Percentiles rank a stretch among this genome's conserved stretches.
phyloP scores from a whole-genome alignment of 2,113 vertebrate species.

The Carettochelys insculpta region DNA sequence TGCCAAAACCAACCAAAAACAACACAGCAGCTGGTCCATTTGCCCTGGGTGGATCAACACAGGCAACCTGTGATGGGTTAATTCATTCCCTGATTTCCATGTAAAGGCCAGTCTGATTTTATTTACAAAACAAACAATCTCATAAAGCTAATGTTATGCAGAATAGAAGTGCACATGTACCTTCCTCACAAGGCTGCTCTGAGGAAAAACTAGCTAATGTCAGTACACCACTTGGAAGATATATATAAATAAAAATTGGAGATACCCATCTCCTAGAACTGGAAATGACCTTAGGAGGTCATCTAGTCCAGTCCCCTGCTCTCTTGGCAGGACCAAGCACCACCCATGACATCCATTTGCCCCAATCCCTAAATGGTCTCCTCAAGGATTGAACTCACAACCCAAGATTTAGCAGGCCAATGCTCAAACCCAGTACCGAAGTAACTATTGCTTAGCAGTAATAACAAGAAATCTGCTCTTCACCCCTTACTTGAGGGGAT shows the following conservation, averaged over 20 bases:
- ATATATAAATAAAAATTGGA: too few relatives aligned
- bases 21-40: accelerated
- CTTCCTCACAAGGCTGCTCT: background rate
- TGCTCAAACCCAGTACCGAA: too few relatives aligned
- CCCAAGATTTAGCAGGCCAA: too few relatives aligned
- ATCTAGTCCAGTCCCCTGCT: too few relatives aligned
- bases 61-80: background rate
- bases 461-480: background rate
- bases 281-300: too few relatives aligned
- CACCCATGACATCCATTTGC: too few relatives aligned
- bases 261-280: too few relatives aligned
- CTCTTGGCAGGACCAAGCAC: too few relatives aligned
- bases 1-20: background rate
- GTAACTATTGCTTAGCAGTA: background rate
- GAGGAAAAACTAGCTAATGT: background rate
- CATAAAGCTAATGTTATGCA: background rate
- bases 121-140: background rate
- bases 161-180: background rate
- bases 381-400: too few relatives aligned
- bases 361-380: too few relatives aligned
- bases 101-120: background rate
- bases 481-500: background rate
- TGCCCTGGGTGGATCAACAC: background rate
- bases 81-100: slow-evolving; percentile 2
- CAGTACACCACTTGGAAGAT: background rate